phyloP scores from a whole-genome alignment of 2,113 vertebrate genomes.

The Prolemur simus region DNA sequence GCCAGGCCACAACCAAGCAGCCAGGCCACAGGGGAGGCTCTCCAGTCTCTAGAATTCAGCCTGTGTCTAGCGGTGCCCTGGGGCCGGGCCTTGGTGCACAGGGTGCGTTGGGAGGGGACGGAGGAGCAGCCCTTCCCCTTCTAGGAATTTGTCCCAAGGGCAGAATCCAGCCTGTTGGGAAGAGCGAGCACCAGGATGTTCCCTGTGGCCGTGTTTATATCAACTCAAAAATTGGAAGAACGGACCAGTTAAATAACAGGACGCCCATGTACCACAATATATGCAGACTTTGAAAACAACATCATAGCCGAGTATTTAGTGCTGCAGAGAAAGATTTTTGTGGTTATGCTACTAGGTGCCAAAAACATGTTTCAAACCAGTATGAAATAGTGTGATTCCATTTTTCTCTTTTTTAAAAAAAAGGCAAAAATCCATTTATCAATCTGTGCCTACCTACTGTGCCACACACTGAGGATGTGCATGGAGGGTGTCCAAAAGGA shows the following conservation, averaged over 20 bases:
- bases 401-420: neutral
- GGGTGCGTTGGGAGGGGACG: neutral
- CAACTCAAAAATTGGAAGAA: rapidly evolving
- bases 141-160: neutral
- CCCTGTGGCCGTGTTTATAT: neutral
- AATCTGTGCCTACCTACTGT: rapidly evolving
- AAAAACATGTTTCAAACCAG: neutral
- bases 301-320: neutral
- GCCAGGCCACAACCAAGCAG: neutral
- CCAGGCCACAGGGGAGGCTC: neutral
- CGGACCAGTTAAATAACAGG: no score
- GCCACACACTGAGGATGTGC: rapidly evolving
- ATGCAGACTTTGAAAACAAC: neutral
- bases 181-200: neutral
- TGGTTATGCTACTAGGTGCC: neutral
- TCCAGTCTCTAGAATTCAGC: neutral
- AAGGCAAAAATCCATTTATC: neutral
- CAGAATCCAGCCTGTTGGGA: neutral
- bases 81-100: neutral
- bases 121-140: neutral
- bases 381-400: neutral
- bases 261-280: rapidly evolving
- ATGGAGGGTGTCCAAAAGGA: neutral
- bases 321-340: neutral
- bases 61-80: rapidly evolving